phyloP scores from a whole-genome alignment of 1,140 invertebrate genomes.

The Halesus radiatus region DNA sequence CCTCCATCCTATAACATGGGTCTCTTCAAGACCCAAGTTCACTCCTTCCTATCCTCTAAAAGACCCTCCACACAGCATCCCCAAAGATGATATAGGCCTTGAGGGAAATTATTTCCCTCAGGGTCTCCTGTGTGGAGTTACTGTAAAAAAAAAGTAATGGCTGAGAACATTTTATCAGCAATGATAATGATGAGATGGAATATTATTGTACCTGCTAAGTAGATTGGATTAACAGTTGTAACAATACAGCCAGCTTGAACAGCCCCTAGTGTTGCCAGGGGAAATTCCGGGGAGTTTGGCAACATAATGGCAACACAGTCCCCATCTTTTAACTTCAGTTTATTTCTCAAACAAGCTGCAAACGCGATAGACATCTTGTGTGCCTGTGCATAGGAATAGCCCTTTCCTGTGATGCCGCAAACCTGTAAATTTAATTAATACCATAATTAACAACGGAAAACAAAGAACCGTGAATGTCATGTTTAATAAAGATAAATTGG shows the following conservation, averaged over 20 bases:
- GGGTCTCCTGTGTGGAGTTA: too few relatives aligned
- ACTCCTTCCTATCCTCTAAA: too few relatives aligned
- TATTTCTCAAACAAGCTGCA: conserved; percentile 76
- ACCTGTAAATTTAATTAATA: conserved; percentile 69
- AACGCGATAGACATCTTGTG: conserved; percentile 76
- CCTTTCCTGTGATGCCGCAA: conserved; percentile 78
- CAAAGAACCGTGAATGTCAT: too few relatives aligned
- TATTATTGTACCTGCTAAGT: conserved; percentile 77
- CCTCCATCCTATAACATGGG: too few relatives aligned
- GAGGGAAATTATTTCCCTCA: too few relatives aligned
- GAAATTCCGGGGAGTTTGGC: conserved; percentile 85
- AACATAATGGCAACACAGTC: conserved; percentile 81
- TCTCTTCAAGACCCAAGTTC: too few relatives aligned
- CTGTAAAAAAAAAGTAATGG: too few relatives aligned
- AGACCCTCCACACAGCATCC: too few relatives aligned
- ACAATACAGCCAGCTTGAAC: conserved; percentile 79
- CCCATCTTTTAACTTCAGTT: conserved; percentile 77
- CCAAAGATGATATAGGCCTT: too few relatives aligned
- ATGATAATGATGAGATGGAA: too few relatives aligned
- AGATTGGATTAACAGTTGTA: conserved; percentile 86
- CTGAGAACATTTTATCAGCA: too few relatives aligned
- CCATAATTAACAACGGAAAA: background rate
- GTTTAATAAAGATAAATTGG: too few relatives aligned
- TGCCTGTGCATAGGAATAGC: conserved; percentile 79
- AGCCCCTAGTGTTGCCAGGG: conserved; percentile 76